Evolutionary conservation across 2,888 invertebrate genomes (phyloP).

Genomic region (Zaprionus obscuricornis): DNA sequence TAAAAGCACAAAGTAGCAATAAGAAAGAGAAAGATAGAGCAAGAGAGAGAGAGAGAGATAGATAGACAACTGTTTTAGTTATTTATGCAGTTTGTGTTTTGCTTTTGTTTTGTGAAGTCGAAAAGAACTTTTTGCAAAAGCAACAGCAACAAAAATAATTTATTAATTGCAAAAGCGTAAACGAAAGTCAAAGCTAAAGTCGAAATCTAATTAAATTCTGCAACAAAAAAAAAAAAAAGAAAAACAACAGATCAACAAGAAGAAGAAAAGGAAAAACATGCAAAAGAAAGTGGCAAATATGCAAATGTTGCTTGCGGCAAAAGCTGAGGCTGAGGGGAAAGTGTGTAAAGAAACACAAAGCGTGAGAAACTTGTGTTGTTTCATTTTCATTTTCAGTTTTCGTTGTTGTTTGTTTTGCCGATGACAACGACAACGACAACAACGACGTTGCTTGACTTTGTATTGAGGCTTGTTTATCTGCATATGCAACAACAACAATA

Average conservation of each 20-base stretch:
- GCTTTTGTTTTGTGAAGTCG: too few relatives aligned
- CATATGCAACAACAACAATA: slow-evolving; percentile 27
- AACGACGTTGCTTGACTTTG: too few relatives aligned
- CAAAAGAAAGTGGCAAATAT: too few relatives aligned
- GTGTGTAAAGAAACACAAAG: too few relatives aligned
- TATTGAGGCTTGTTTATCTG: slow-evolving; percentile 38
- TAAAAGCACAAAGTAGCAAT: too few relatives aligned
- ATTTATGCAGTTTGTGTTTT: slow-evolving; percentile 40
- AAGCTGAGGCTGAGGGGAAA: too few relatives aligned
- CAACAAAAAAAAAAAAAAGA: not conserved
- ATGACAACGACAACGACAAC: too few relatives aligned
- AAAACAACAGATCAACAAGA: slow-evolving; percentile 18
- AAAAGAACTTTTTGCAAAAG: slow-evolving; percentile 23
- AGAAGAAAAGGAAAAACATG: slow-evolving; percentile 1
- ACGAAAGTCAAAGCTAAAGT: slow-evolving; percentile 12
- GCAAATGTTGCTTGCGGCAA: too few relatives aligned
- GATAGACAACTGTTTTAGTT: slow-evolving; percentile 1
- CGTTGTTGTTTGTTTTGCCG: too few relatives aligned
- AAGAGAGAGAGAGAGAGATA: not conserved
- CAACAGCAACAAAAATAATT: slow-evolving; percentile 36
- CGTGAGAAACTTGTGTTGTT: too few relatives aligned
- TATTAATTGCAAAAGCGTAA: slow-evolving; percentile 46
- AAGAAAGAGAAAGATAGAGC: too few relatives aligned
- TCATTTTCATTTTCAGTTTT: too few relatives aligned
- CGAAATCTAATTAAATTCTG: slow-evolving; percentile 33